phyloP scores from a whole-genome alignment of 2,113 vertebrate species.

The Procavia capensis region DNA sequence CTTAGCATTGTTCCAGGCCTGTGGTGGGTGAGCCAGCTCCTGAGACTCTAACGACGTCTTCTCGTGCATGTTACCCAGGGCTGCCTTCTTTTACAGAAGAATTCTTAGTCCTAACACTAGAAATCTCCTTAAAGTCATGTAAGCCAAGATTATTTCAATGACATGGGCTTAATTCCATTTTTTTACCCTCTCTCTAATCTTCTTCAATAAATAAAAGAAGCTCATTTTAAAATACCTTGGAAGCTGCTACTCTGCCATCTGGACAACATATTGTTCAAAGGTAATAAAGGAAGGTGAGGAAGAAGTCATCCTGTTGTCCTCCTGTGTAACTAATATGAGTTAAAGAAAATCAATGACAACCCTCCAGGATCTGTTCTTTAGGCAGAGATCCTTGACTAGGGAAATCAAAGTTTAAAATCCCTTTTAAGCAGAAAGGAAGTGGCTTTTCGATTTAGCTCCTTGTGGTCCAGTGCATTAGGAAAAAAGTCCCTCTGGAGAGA shows the following conservation, averaged over 20 bases:
- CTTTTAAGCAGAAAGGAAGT: conserved; percentile 5
- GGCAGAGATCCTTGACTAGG: neutral
- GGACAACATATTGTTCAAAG: conserved; percentile 85
- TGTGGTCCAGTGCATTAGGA: neutral
- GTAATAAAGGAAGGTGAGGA: conserved; percentile 80
- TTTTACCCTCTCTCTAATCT: conserved; percentile 72
- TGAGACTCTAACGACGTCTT: neutral
- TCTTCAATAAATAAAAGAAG: conserved; percentile 83
- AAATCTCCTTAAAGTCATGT: conserved; percentile 51
- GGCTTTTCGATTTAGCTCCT: neutral
- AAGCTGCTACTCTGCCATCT: conserved; percentile 84
- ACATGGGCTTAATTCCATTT: conserved; percentile 66
- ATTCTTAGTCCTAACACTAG: conserved; percentile 9
- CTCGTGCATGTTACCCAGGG: neutral
- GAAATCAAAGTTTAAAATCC: conserved; percentile 45
- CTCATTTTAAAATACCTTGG: conserved; percentile 83
- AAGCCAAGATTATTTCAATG: conserved; percentile 63
- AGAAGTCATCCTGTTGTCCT: conserved; percentile 26
- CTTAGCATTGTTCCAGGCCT: neutral
- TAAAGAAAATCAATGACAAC: conserved; percentile 24
- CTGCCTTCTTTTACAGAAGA: neutral
- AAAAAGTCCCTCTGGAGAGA: neutral
- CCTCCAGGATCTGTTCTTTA: neutral
- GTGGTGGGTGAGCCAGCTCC: neutral
- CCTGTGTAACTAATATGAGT: conserved; percentile 25